phyloP scores from a whole-genome alignment of 2,113 vertebrate species.

The Vanacampus margaritifer region DNA sequence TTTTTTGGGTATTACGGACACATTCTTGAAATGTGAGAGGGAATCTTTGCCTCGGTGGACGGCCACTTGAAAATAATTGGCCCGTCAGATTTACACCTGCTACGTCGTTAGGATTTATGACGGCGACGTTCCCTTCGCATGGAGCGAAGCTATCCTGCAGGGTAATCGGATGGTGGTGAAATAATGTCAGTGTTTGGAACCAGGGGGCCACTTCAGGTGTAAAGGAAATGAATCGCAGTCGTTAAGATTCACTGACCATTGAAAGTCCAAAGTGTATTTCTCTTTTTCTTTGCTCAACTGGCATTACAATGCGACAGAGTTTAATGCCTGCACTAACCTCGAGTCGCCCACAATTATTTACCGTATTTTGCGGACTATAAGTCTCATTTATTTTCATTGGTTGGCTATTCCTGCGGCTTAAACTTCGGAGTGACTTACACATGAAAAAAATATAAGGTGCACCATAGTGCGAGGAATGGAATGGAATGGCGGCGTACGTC shows the following conservation, averaged over 20 bases:
- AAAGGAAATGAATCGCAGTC: slow-evolving; percentile 67
- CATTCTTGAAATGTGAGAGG: slow-evolving; percentile 21
- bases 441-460: too few species aligned
- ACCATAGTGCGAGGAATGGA: too few species aligned
- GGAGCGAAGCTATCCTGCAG: slow-evolving; percentile 60
- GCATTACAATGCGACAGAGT: slow-evolving; percentile 18
- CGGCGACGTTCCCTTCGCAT: slow-evolving; percentile 49
- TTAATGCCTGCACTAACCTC: slow-evolving; percentile 18
- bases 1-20: slow-evolving; percentile 31
- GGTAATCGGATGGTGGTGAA: slow-evolving; percentile 67
- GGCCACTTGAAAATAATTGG: slow-evolving; percentile 61
- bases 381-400: too few species aligned
- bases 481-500: too few species aligned
- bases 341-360: too few species aligned
- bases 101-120: slow-evolving; percentile 62
- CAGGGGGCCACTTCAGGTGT: slow-evolving; percentile 56
- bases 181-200: slow-evolving; percentile 63
- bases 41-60: slow-evolving; percentile 17
- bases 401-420: too few species aligned
- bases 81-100: slow-evolving; percentile 58
- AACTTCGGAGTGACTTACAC: too few species aligned
- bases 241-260: slow-evolving; percentile 69
- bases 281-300: slow-evolving; percentile 22
- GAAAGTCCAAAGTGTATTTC: slow-evolving; percentile 42
- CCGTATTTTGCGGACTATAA: too few species aligned